Conservation (phyloP, 2,113 vertebrate species). For the Falcunculus frontatus region DNA sequence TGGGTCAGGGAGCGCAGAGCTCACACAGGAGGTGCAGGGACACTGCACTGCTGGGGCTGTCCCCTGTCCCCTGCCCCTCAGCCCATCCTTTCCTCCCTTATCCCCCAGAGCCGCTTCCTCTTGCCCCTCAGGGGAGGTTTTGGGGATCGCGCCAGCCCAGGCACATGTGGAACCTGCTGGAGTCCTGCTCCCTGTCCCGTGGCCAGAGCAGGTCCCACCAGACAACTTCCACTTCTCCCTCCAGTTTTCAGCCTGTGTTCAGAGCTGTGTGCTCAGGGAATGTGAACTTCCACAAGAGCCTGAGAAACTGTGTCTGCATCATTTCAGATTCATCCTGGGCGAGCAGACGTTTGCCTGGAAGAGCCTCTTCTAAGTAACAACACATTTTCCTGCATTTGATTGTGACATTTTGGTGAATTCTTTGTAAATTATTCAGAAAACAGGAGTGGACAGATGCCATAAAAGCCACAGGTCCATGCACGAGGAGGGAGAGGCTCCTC, state of each 20-base stretch:
- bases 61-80: neutral
- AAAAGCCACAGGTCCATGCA: neutral
- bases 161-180: rapidly evolving
- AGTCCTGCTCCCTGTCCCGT: neutral
- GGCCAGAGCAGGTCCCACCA: neutral
- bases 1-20: rapidly evolving
- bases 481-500: neutral
- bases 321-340: neutral
- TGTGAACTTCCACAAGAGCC: rapidly evolving
- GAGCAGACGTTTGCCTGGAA: neutral
- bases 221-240: rapidly evolving
- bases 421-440: neutral
- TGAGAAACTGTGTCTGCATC: neutral
- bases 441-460: rapidly evolving
- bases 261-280: rapidly evolving
- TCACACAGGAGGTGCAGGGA: neutral
- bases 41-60: rapidly evolving
- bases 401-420: neutral
- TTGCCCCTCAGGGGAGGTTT: neutral
- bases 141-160: neutral
- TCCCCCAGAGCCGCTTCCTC: rapidly evolving
- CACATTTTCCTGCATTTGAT: neutral
- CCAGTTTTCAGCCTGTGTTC: rapidly evolving
- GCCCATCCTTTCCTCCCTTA: neutral
- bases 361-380: neutral